Conservation (phyloP, 2,888 invertebrate species). For the Latheticus oryzae region DNA sequence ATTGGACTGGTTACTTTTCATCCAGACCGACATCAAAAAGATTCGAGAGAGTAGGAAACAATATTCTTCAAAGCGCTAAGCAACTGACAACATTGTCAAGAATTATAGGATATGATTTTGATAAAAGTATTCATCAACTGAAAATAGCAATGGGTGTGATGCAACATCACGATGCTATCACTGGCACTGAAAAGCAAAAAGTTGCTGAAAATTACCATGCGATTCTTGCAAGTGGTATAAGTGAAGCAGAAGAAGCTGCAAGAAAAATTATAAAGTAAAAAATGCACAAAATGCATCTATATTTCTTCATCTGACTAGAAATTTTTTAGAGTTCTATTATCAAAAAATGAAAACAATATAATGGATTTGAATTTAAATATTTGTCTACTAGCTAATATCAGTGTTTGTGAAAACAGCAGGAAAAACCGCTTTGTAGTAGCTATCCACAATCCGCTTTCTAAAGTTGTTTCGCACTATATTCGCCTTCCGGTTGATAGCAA, state of each 20-base stretch:
- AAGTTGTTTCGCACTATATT: slow-evolving; percentile 67
- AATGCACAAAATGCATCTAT: no score
- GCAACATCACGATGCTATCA: slow-evolving; percentile 92
- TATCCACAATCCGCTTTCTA: slow-evolving; percentile 74
- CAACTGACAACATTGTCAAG: slow-evolving; percentile 75
- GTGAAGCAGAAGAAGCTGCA: slow-evolving; percentile 64
- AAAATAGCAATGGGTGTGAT: slow-evolving; percentile 80
- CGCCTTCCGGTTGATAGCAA: slow-evolving; percentile 63
- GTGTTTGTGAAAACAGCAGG: slow-evolving; percentile 70
- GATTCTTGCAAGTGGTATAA: slow-evolving; percentile 76
- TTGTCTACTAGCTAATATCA: slow-evolving; percentile 73
- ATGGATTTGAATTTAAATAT: slow-evolving; percentile 45
- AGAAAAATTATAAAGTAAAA: slow-evolving; percentile 51
- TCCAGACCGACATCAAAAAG: slow-evolving; percentile 71
- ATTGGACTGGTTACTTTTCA: slow-evolving; percentile 80
- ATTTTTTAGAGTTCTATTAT: slow-evolving; percentile 9
- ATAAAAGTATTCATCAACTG: slow-evolving; percentile 68
- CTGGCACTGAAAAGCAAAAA: slow-evolving; percentile 85
- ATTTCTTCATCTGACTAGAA: not conserved
- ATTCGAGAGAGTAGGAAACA: slow-evolving; percentile 66
- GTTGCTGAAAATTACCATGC: slow-evolving; percentile 89
- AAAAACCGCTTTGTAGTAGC: slow-evolving; percentile 68
- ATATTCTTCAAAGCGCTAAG: slow-evolving; percentile 71
- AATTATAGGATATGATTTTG: slow-evolving; percentile 65
- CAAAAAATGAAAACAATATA: not conserved